Percentiles rank a stretch among this genome's conserved stretches.
Evolutionary conservation across 2,113 vertebrate genomes (phyloP).

Genomic region (Vombatus ursinus): DNA sequence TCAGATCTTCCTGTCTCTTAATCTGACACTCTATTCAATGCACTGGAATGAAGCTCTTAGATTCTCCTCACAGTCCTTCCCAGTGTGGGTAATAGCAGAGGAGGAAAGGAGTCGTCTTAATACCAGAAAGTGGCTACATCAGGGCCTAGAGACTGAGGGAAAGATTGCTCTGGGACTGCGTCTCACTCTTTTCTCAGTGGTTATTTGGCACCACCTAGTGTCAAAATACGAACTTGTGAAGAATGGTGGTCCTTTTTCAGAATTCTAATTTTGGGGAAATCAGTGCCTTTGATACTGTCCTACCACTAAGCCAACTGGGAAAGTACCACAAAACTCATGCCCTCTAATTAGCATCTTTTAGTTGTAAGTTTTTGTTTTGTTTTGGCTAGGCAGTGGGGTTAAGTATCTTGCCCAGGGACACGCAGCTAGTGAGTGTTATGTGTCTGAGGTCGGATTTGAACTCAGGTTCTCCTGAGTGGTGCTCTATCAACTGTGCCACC

Average conservation of each 20-base stretch:
- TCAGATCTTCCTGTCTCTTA: not conserved
- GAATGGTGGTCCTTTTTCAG: not conserved
- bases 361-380: no score
- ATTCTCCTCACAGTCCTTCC: not conserved
- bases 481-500: no score
- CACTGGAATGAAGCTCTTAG: not conserved
- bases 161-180: not conserved
- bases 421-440: no score
- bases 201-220: not conserved
- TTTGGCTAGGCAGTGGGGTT: no score
- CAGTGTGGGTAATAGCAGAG: not conserved
- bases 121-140: not conserved
- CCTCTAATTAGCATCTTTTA: not conserved
- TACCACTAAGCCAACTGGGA: not conserved
- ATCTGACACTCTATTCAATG: not conserved
- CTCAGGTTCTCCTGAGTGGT: no score
- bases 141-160: not conserved
- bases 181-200: not conserved
- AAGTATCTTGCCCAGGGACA: no score
- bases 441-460: no score
- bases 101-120: not conserved
- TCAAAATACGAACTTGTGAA: not conserved
- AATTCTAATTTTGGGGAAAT: not conserved
- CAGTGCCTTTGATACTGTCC: not conserved
- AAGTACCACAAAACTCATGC: not conserved